Base-by-base conservation (phyloP, 2,888 invertebrate genomes). In the Chloromyia formosa region DNA sequence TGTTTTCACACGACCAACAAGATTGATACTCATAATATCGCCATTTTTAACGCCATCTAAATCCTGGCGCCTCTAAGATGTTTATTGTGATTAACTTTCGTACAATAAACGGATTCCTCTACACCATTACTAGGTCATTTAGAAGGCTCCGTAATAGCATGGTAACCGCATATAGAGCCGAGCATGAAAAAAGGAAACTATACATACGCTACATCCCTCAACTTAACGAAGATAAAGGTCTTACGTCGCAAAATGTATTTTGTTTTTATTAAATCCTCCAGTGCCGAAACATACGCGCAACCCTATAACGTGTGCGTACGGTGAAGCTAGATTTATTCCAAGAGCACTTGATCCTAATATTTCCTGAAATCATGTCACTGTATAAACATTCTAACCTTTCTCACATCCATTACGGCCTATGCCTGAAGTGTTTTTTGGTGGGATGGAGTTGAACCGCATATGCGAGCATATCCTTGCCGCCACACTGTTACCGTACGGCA, bases 361-460 rank as follows among this genome's bases (percentile, higher is more conserved):
- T 76, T 74, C 71, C 71, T 71, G 71, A 74, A 76, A 76, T 76
- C 68, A 69, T 76, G 74, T 74, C 76, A 76, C 74, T 71, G 73
- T 76, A 74, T 76, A 76, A 76, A 76, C 76, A 76, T 74, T 74
- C 73, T 74, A 76, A 62, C 76, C 74, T 73, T 68, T 71, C 62
- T 61, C 69, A 71, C 56, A 64, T 71, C 53, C 71, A 66, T 66
- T 20, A 27, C 20, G 23, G 66, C 66, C 66, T 66, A 66, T 66
- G 66, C 45, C 66, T 42, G 12, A n/a, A 49, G 45, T 66, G 66
- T 45, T 68, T 75, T 58, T 14, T n/a, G 61, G 73, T 40, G 60
- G 68, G 20, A 49, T 45, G 18, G 18, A 49, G 66, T 22, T 7
- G 2, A 35, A 35, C 27, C 27, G 27, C 27, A 35, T 35, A 35